phyloP scores from a whole-genome alignment of 1,140 invertebrate genomes.

The Pseudobourletiella spinata region DNA sequence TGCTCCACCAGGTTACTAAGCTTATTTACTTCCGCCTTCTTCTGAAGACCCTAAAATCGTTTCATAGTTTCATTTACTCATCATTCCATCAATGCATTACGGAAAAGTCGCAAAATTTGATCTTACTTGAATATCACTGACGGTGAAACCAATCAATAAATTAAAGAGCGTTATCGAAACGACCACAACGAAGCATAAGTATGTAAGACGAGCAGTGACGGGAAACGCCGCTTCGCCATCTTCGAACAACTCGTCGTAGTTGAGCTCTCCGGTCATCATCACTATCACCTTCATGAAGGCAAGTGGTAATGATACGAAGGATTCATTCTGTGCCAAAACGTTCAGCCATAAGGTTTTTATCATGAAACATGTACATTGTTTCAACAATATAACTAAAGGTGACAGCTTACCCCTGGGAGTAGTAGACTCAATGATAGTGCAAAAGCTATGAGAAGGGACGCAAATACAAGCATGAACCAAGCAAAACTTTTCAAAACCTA shows the following conservation, averaged over 20 bases:
- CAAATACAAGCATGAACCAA: constrained; percentile 23
- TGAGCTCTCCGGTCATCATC: constrained; percentile 24
- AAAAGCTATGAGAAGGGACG: constrained; percentile 21
- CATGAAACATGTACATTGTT: background rate
- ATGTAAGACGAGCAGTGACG: constrained; percentile 37
- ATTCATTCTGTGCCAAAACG: background rate
- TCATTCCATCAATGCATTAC: too few species aligned
- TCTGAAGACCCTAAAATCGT: constrained; percentile 13
- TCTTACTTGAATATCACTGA: constrained; percentile 38
- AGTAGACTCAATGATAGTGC: constrained; percentile 21
- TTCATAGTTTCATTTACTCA: too few species aligned
- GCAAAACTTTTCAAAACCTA: constrained; percentile 28
- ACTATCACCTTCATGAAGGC: constrained; percentile 15
- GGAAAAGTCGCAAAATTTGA: too few species aligned
- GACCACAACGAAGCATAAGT: constrained; percentile 38
- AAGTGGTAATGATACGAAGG: constrained; percentile 17
- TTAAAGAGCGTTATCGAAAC: constrained; percentile 41
- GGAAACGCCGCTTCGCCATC: constrained; percentile 14
- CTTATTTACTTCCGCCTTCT: constrained; percentile 9
- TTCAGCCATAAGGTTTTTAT: background rate
- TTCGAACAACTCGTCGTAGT: constrained; percentile 15
- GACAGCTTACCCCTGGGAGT: constrained; percentile 13
- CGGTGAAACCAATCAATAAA: constrained; percentile 39
- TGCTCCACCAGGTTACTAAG: constrained; percentile 16
- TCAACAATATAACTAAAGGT: background rate